phyloP scores from a whole-genome alignment of 2,113 vertebrate species.

The Marmota monax region DNA sequence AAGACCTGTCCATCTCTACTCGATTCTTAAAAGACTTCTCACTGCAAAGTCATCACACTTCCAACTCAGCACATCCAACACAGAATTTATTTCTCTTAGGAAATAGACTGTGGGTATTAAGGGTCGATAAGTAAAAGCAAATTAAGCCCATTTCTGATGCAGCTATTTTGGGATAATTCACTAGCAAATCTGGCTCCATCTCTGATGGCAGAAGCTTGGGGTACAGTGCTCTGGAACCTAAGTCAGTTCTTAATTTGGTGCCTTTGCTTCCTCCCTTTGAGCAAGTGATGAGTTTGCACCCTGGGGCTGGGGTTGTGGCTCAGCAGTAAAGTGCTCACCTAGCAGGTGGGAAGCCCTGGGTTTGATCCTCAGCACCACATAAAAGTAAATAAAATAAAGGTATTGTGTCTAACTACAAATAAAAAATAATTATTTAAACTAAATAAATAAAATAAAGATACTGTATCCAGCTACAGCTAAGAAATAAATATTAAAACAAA shows the following conservation, averaged over 20 bases:
- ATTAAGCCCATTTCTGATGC: constrained; percentile 18
- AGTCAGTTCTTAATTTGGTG: background rate
- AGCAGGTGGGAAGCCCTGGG: too few species aligned
- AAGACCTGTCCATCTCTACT: background rate
- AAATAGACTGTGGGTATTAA: background rate
- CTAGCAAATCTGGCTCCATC: background rate
- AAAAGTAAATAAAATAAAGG: too few species aligned
- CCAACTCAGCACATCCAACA: background rate
- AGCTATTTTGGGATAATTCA: background rate
- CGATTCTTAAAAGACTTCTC: background rate
- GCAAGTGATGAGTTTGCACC: background rate
- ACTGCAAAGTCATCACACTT: background rate
- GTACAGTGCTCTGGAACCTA: background rate
- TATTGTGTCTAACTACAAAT: too few species aligned
- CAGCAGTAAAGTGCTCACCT: too few species aligned
- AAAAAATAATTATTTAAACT: too few species aligned
- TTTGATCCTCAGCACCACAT: too few species aligned
- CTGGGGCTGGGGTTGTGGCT: too few species aligned
- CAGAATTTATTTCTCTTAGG: constrained; percentile 6
- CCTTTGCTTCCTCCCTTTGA: background rate
- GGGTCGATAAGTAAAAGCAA: constrained; percentile 12
- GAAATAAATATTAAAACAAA: too few species aligned
- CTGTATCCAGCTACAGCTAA: too few species aligned
- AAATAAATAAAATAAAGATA: too few species aligned
- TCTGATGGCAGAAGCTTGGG: background rate